Conservation (phyloP, 2,797 vertebrate species). For the Bucorvus abyssinicus region DNA sequence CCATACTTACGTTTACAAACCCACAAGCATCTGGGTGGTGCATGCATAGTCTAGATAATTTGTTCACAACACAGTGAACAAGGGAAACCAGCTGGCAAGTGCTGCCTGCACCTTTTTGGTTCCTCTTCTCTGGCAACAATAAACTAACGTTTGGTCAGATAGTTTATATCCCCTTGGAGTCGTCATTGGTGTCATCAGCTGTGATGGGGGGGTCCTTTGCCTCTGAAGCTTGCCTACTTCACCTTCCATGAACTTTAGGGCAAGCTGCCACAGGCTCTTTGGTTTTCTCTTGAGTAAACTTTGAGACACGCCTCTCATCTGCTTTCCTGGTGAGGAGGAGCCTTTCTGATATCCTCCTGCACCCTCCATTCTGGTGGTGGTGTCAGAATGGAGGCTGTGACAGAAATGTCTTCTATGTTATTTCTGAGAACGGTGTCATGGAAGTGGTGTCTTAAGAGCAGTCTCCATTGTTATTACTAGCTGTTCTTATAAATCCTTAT, state of each 20-base stretch:
- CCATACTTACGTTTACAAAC: accelerated
- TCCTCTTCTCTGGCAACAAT: not conserved
- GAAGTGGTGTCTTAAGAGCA: not conserved
- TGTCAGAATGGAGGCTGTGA: not conserved
- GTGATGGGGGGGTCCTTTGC: not conserved
- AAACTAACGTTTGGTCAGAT: not conserved
- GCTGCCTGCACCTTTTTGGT: not conserved
- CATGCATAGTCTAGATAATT: not conserved
- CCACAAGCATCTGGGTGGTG: not conserved
- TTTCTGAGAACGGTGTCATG: not conserved
- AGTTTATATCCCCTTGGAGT: accelerated
- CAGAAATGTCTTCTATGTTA: not conserved
- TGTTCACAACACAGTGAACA: not conserved
- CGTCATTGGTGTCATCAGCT: not conserved
- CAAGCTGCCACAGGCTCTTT: not conserved
- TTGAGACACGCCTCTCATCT: not conserved
- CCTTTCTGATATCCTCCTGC: not conserved
- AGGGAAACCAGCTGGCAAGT: not conserved
- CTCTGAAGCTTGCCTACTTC: not conserved
- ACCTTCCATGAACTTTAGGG: not conserved
- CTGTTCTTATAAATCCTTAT: not conserved
- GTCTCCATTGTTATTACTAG: too few relatives aligned
- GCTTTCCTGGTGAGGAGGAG: not conserved
- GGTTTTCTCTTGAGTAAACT: not conserved
- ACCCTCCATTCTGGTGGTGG: accelerated